Base-by-base conservation (phyloP, 2,113 vertebrate species). In the Prolemur simus region DNA sequence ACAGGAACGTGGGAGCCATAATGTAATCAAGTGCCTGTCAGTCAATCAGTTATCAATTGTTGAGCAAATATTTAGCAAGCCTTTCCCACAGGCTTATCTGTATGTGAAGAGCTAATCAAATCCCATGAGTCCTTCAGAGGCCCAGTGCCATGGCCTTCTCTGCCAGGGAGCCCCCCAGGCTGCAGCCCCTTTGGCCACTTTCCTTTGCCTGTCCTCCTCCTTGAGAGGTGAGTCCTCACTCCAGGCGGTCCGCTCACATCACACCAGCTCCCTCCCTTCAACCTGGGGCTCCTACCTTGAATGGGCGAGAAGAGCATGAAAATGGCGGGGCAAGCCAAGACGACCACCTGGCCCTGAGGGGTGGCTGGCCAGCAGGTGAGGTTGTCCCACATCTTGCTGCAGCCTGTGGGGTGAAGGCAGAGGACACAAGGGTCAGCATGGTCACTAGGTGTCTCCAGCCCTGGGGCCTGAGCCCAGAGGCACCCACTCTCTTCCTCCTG, bases 301-400 rank as follows among this genome's bases (percentile, higher is more conserved):
- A 98, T 96, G 69, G 99, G 95, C n/a, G 98, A 98, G 98, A 99
- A 99, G 97, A 99, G 98, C 0, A 97, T 98, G 97, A 99, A 99
- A 96, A 99, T 99, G 87, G 92, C 95, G 0, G 99, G 99, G 69
- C 99, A 99, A 0, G 98, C 98, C 90, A 99, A 98, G 4, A 99
- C 98, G 14, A 99, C 99, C 27, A 98, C 98, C 87, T 99, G 99
- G 81, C 99, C 99, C 3, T 98, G 96, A 15, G 93, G 98, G 2
- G 99, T 99, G 32, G 99, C 98, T 0, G 99, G 99, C 99, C 99
- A 99, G 96, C 99, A 99, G 0, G 99, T 99, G 64, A 99, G 98
- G 91, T 99, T 99, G 92, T 99, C 99, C 99, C 99, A 99, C 92
- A 99, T 99, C 92, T 98, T 99, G 91, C 98, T 97, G 93, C 99